Evolutionary conservation across 1,140 invertebrate species (phyloP), one percentile per base, ranked within the genome.

Genomic region (Harlomillsia oculata): DNA sequence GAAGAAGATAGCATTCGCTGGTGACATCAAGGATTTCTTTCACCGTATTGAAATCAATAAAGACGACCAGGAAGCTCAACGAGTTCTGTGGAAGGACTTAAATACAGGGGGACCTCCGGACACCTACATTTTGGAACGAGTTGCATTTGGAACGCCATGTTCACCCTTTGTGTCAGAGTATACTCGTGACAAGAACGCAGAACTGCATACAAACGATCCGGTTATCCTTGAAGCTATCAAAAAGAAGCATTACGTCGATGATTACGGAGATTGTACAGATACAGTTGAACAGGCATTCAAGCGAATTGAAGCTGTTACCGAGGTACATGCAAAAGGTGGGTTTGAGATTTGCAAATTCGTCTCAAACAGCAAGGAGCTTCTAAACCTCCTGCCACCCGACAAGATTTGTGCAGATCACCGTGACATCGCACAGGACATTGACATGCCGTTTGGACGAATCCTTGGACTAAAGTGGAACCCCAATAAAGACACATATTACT

Each of bases 1-100:
- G 20, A 39, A 57, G 16, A 44, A 16, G 3, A 51, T 68, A 6
- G 67, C 67, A 1, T 39, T 71, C 9, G 53, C 41, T 9, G 63
- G 59, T 4, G 66, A 69, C 50, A 63, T 34, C n/a, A 9, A n/a
- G 9, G 32, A 34, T 11, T 11, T 43, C 11, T 43, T 43, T 18
- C 40, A 13, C 18, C 40, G 18, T 13, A 18, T 43, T 11, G 40
- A 6, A 43, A 43, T 43, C 20, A 11, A 18, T 8, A 18, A 11
- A 11, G 40, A 43, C 11, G 40, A 43, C 40, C 8, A 8, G 6
- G 11, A 6, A 8, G 40, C 40, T 13, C 40, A 43, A 20, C 40
- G 18, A 18, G 11, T 43, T 20, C 20, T 43, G 40, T 43, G 40
- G 40, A 11, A 18, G 9, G 18, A 20, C 11, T 13, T 20, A 8